Evolutionary conservation across 2,113 vertebrate genomes (phyloP), one percentile per base, ranked within the genome.

Genomic region (Reinhardtius hippoglossoides): DNA sequence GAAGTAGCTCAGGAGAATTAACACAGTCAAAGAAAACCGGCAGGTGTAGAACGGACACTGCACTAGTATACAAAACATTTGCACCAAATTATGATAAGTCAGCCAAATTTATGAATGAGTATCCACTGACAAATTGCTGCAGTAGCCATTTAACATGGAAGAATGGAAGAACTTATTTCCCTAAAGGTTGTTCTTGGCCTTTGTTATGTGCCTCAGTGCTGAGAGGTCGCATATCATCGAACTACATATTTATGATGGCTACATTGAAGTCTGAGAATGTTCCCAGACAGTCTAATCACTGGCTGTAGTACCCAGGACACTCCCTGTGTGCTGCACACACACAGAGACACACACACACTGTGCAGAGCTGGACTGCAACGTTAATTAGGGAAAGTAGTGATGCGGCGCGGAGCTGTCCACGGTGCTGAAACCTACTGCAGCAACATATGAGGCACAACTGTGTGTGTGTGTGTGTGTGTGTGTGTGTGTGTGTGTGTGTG

Each of bases 371-470:
- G 64, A 73, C 87, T 85, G 87, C 88, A 73, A 55, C 74, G 61
- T 66, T 67, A 73, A 87, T 84, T 75, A 87, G 70, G 24, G 46
- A 15, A 66, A 85, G 63, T 66, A 71, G 1, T 37, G 89, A 61
- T n/a, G 78, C 71, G 35, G 74, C 35, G 75, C 63, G 78, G 87
- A 87, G 80, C 90, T 90, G 85, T 89, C 84, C 40, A 6, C n/a
- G 60, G 90, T 91, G 85, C 90, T 91, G 90, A 91, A 91, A 79
- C 48, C 8, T 13, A 14, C 48, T 76, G 76, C 72, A 48, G 88
- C 88, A 87, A 74, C 81, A 74, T 58, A 64, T 50, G 46, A 50
- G 46, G 5, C 46, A 18, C 15, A 50, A 50, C 15, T 50, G 46
- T 50, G 46, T 50, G 46, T 48, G 46, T 48, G 46, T 48, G 16